These are phyloP conservation scores for Pediacus dermestoides DNA, from an alignment of 2,888 invertebrate genomes.

Conservation along the genomic window DNA sequence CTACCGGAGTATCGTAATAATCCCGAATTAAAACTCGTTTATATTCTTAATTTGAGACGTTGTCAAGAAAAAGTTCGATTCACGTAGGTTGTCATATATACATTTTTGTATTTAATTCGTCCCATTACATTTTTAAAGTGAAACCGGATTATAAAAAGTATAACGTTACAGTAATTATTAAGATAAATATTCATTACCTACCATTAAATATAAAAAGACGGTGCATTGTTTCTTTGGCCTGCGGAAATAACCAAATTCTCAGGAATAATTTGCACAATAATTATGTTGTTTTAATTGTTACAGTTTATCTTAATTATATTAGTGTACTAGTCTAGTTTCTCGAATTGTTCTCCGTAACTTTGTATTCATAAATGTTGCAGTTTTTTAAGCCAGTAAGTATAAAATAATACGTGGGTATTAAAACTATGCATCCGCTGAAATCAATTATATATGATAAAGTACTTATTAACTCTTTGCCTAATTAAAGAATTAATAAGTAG, in stretches of 20 bases:
- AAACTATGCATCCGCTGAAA: too few relatives aligned
- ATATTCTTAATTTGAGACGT: too few relatives aligned
- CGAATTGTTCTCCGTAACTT: too few relatives aligned
- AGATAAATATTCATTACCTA: constrained; percentile 30
- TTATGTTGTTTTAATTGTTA: constrained; percentile 23
- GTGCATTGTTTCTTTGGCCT: constrained; percentile 25
- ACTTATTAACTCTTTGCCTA: too few relatives aligned
- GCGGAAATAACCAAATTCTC: constrained; percentile 30
- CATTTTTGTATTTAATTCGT: neutral
- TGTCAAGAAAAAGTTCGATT: too few relatives aligned
- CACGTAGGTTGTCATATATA: neutral
- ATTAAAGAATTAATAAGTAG: too few relatives aligned
- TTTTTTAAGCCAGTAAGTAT: too few relatives aligned
- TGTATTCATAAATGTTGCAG: too few relatives aligned
- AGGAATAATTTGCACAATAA: constrained; percentile 26
- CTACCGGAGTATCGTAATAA: too few relatives aligned
- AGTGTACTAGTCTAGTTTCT: neutral
- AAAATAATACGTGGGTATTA: too few relatives aligned
- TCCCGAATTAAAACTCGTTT: too few relatives aligned
- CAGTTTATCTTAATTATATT: constrained; percentile 3
- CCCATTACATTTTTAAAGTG: constrained; percentile 23
- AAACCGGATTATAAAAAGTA: constrained; percentile 27
- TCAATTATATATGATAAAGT: too few relatives aligned
- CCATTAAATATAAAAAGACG: constrained; percentile 28
- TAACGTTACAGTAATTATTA: constrained; percentile 26